Conservation (phyloP, 2,888 invertebrate genomes). For the Aleiodes leptofemur region DNA sequence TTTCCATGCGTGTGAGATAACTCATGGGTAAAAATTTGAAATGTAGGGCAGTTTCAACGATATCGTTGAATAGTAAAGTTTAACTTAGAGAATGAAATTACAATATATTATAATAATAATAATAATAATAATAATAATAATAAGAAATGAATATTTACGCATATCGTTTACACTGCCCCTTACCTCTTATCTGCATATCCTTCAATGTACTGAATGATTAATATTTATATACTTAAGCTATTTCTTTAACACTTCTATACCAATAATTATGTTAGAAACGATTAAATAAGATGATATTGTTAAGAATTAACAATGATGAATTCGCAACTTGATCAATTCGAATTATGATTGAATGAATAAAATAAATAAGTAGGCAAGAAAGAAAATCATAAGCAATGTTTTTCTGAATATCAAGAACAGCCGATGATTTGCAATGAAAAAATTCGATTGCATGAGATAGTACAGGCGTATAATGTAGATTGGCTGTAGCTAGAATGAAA, state of each 20-base stretch:
- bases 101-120: not conserved
- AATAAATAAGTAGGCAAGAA: conserved; percentile 49
- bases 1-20: conserved; percentile 39
- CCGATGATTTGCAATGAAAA: conserved; percentile 31
- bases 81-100: conserved; percentile 43
- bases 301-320: conserved; percentile 11
- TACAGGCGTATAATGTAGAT: conserved; percentile 64
- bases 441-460: conserved; percentile 48
- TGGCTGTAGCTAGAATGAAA: conserved; percentile 71
- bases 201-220: conserved; percentile 72
- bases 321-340: not conserved
- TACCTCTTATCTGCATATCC: conserved; percentile 73
- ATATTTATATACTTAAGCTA: conserved; percentile 71
- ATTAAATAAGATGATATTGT: conserved; percentile 22
- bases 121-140: conserved; percentile 17
- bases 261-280: conserved; percentile 23
- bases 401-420: no score
- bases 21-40: not conserved
- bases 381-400: conserved; percentile 6
- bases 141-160: conserved; percentile 50
- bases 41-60: conserved; percentile 66
- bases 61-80: conserved; percentile 55
- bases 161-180: conserved; percentile 69
- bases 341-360: conserved; percentile 27
- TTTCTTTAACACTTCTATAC: conserved; percentile 33